Conservation (phyloP, 2,113 vertebrate species). For the Rhabdomys dilectus region DNA sequence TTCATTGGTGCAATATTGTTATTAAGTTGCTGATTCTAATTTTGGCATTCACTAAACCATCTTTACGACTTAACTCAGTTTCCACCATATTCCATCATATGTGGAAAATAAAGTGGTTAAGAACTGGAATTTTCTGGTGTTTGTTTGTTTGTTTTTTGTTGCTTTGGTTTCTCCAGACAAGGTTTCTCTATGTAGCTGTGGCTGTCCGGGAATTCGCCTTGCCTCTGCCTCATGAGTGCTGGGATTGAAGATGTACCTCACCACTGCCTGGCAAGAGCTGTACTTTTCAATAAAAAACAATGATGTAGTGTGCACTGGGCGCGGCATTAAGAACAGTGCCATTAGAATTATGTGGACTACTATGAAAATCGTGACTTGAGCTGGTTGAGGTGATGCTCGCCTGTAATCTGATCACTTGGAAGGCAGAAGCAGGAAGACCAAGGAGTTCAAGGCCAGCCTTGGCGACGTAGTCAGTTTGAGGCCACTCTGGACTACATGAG, state of each 20-base stretch:
- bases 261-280: not conserved
- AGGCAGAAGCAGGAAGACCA: not conserved
- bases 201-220: not conserved
- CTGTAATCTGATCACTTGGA: not conserved
- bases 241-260: not conserved
- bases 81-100: slow-evolving; percentile 29
- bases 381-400: not conserved
- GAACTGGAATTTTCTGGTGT: not conserved
- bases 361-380: not conserved
- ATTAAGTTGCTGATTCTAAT: slow-evolving; percentile 44
- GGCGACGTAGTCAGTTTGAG: not conserved
- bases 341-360: slow-evolving; percentile 28
- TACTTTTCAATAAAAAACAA: slow-evolving; percentile 37
- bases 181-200: not conserved
- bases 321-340: not conserved
- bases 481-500: not conserved
- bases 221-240: not conserved
- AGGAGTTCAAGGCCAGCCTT: not conserved
- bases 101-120: not conserved
- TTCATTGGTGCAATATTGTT: not conserved
- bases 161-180: not conserved
- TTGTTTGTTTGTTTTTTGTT: not conserved
- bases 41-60: slow-evolving; percentile 49
- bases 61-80: slow-evolving; percentile 47
- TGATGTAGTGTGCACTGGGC: not conserved